Evolutionary conservation across 2,888 invertebrate genomes (phyloP).

Genomic region (Aphelenchoides bicaudatus): DNA sequence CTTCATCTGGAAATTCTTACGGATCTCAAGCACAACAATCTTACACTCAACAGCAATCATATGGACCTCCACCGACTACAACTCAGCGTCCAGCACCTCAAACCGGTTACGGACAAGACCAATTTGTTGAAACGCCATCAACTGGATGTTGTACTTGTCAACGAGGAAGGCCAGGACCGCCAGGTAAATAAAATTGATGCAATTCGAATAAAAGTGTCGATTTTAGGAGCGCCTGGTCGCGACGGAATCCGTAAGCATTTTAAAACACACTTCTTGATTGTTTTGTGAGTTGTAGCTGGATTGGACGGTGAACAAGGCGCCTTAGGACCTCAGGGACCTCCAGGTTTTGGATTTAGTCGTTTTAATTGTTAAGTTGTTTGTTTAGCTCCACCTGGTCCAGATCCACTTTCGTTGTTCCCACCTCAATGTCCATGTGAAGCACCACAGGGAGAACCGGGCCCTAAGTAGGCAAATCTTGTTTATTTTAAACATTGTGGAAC

Average conservation of each 20-base stretch:
- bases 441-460: constrained; percentile 52
- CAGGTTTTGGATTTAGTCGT: constrained; percentile 47
- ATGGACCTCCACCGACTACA: constrained; percentile 11
- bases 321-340: constrained; percentile 56
- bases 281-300: constrained; percentile 27
- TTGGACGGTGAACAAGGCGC: constrained; percentile 57
- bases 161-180: constrained; percentile 57
- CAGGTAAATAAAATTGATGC: constrained; percentile 35
- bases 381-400: constrained; percentile 56
- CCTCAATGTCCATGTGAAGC: constrained; percentile 60
- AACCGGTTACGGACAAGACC: constrained; percentile 22
- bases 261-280: background rate
- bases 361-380: constrained; percentile 46
- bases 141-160: constrained; percentile 44
- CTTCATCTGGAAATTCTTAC: too few relatives aligned
- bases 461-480: constrained; percentile 31
- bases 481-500: too few relatives aligned
- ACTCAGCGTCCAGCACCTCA: constrained; percentile 6
- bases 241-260: constrained; percentile 30
- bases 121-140: constrained; percentile 38
- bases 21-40: too few relatives aligned
- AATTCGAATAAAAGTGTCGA: background rate
- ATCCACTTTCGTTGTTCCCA: constrained; percentile 54
- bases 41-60: too few relatives aligned
- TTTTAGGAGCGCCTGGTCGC: constrained; percentile 30